These are phyloP conservation scores for Enteromius radiatus DNA, from an alignment of 2,797 vertebrate species.

Conservation along the genomic window DNA sequence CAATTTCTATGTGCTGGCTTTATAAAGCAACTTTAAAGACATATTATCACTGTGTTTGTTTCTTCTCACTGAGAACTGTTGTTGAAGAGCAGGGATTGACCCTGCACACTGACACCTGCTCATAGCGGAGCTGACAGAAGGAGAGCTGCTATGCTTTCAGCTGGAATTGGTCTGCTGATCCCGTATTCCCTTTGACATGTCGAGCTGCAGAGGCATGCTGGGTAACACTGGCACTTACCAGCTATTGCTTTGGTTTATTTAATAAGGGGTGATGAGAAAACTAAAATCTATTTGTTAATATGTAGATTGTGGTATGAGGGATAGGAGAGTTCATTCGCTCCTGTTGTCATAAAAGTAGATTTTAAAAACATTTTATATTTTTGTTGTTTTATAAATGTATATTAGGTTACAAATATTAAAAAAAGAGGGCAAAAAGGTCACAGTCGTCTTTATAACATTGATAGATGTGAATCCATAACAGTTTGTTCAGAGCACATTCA, in stretches of 20 bases:
- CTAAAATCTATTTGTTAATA: slow-evolving; percentile 70
- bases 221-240: slow-evolving; percentile 36
- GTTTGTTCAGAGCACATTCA: slow-evolving; percentile 76
- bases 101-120: slow-evolving; percentile 25
- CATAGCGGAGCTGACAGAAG: slow-evolving; percentile 6
- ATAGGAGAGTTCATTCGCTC: slow-evolving; percentile 57
- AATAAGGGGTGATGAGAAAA: slow-evolving; percentile 67
- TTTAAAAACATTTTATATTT: slow-evolving; percentile 73
- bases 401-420: slow-evolving; percentile 72
- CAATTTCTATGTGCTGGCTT: slow-evolving; percentile 57
- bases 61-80: slow-evolving; percentile 68
- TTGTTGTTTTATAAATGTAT: slow-evolving; percentile 82
- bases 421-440: slow-evolving; percentile 56
- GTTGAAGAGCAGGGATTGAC: slow-evolving; percentile 47
- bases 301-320: slow-evolving; percentile 64
- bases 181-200: background rate
- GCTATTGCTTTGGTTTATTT: slow-evolving; percentile 61
- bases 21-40: slow-evolving; percentile 65
- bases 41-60: slow-evolving; percentile 72
- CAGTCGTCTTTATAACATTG: slow-evolving; percentile 61
- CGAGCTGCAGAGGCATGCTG: slow-evolving; percentile 39
- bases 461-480: slow-evolving; percentile 77
- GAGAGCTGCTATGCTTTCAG: slow-evolving; percentile 17
- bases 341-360: slow-evolving; percentile 65
- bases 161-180: slow-evolving; percentile 26